These are phyloP conservation scores for Saxidomus purpurata DNA, from an alignment of 1,140 invertebrate species.

Conservation along the genomic window DNA sequence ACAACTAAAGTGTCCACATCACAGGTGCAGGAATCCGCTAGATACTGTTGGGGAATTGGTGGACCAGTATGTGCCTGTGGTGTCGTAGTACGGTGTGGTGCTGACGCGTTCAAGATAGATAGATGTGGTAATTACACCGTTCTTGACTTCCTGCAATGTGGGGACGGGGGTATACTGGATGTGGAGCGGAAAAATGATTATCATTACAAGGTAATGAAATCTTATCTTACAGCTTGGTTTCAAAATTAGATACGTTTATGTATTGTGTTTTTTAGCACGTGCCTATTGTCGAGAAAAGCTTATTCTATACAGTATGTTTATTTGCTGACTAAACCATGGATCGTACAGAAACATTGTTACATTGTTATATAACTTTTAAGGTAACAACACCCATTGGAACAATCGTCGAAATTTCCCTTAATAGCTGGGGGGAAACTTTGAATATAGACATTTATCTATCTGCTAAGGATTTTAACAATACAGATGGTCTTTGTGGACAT, in stretches of 20 bases:
- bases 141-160: constrained; percentile 20
- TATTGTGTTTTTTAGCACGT: no score
- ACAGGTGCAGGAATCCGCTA: background rate
- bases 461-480: constrained; percentile 23
- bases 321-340: no score
- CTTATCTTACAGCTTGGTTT: no score
- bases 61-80: constrained; percentile 26
- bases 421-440: background rate
- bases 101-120: constrained; percentile 39
- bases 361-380: background rate
- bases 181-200: background rate
- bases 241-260: no score
- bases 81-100: background rate
- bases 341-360: no score
- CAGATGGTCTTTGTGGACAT: constrained; percentile 42
- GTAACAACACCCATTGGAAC: background rate
- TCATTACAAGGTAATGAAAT: background rate
- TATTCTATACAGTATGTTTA: no score
- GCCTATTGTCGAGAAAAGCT: no score
- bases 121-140: background rate
- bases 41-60: background rate
- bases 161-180: constrained; percentile 16
- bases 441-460: background rate
- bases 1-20: background rate
- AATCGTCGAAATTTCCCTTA: background rate